phyloP scores from a whole-genome alignment of 2,113 vertebrate genomes.

The Eubucco bourcierii region DNA sequence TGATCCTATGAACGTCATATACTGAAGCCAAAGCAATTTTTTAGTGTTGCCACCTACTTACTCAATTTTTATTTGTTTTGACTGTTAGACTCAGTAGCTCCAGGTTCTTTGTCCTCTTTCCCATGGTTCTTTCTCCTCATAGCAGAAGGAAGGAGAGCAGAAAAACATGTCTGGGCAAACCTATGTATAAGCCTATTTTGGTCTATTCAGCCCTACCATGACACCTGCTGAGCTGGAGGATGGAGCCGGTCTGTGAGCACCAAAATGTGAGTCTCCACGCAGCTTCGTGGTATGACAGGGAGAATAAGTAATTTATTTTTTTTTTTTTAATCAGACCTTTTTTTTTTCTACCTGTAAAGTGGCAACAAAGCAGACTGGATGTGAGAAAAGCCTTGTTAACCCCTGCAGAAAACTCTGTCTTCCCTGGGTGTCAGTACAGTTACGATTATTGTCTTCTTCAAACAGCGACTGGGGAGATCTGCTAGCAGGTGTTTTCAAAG shows the following conservation, averaged over 20 bases:
- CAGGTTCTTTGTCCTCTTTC: no score
- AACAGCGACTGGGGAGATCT: neutral
- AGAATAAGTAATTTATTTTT: neutral
- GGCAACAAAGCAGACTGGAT: neutral
- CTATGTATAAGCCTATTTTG: no score
- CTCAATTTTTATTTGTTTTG: no score
- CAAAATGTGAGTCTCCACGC: neutral
- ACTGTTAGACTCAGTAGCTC: no score
- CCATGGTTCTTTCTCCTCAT: no score
- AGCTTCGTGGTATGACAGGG: fast-evolving
- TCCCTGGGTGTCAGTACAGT: neutral
- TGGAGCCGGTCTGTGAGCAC: neutral
- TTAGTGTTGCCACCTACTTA: no score
- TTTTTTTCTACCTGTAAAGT: neutral
- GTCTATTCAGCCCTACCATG: no score
- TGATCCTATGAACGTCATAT: no score
- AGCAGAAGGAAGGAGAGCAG: no score
- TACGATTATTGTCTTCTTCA: neutral
- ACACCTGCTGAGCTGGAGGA: neutral
- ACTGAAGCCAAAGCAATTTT: no score
- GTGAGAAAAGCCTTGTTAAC: neutral
- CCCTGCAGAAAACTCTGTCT: neutral
- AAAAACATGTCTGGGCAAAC: no score
- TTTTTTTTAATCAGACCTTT: fast-evolving
- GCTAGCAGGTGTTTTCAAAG: neutral